Evolutionary conservation across 2,797 vertebrate genomes (phyloP).

Genomic region (Pantherophis vulpinus): DNA sequence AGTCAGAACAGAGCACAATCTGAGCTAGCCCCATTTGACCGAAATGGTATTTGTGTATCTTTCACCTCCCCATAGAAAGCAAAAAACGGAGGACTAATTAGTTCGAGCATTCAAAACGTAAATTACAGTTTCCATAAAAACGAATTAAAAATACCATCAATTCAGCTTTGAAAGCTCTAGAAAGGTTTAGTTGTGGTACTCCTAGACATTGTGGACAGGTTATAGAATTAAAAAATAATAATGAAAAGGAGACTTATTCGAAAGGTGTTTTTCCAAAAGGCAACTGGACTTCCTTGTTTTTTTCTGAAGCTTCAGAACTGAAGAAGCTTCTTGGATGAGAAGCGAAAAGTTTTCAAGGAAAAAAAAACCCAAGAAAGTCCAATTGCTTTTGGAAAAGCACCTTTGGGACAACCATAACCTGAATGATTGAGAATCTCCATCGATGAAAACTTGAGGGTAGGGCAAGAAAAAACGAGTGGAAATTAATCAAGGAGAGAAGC

Average conservation of each 20-base stretch:
- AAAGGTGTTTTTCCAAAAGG: background rate
- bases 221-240: background rate
- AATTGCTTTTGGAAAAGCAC: background rate
- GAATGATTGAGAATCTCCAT: background rate
- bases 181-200: background rate
- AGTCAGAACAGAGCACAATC: conserved; percentile 53
- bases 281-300: background rate
- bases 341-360: background rate
- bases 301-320: background rate
- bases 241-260: background rate
- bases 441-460: background rate
- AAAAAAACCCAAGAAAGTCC: background rate
- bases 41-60: conserved; percentile 52
- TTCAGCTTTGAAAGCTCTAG: background rate
- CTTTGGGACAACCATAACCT: background rate
- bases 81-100: conserved; percentile 42
- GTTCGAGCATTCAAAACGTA: conserved; percentile 37
- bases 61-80: conserved; percentile 42
- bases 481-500: too few species aligned
- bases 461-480: too few species aligned
- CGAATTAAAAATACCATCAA: background rate
- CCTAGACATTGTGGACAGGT: background rate
- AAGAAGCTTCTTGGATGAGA: background rate
- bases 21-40: conserved; percentile 50
- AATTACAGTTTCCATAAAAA: conserved; percentile 43